Base-by-base conservation (phyloP, 1,140 invertebrate species). In the Sycobia sp. region DNA sequence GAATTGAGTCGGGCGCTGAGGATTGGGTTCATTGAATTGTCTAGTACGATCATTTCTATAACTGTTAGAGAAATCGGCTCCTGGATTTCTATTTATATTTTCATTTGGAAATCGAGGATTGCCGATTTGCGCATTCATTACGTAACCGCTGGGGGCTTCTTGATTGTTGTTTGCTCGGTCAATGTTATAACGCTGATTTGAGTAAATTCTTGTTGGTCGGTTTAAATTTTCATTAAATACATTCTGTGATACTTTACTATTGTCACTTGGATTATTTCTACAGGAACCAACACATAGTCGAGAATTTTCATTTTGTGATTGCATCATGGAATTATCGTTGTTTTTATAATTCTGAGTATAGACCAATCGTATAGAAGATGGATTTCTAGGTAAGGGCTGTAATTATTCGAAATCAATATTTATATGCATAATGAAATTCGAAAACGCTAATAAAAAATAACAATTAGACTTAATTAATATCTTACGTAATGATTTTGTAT, bases 241-340 rank as follows among this genome's bases (percentile, higher is more conserved):
- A n/a, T n/a, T n/a, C n/a, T n/a, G n/a, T n/a, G n/a, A n/a, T n/a
- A n/a, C n/a, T n/a, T n/a, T n/a, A n/a, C n/a, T n/a, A n/a, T n/a
- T n/a, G n/a, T n/a, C n/a, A n/a, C n/a, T n/a, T n/a, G n/a, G n/a
- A n/a, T 32, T 32, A 11, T 11, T 20, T 27, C 16, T 44, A 13
- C 56, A 65, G 16, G 57, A 56, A 5, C 63, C 63, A 11, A 65
- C 14, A 8, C 63, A 65, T 3, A 57, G 63, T 1, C 57, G 50
- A 13, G 11, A 7, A 7, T 8, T 36, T 9, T 46, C 29, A 20
- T 20, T 20, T 22, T 38, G 2, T 8, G 18, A 0, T 23, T 27
- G 36, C 18, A n/a, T 3, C 0, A 10, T 61, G 10, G 46, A 11
- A 3, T 10, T 20, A 4, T 27, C 20, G 9, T 38, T 7, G 2